Conservation (phyloP, 2,797 vertebrate genomes). For the Pipistrellus kuhlii region DNA sequence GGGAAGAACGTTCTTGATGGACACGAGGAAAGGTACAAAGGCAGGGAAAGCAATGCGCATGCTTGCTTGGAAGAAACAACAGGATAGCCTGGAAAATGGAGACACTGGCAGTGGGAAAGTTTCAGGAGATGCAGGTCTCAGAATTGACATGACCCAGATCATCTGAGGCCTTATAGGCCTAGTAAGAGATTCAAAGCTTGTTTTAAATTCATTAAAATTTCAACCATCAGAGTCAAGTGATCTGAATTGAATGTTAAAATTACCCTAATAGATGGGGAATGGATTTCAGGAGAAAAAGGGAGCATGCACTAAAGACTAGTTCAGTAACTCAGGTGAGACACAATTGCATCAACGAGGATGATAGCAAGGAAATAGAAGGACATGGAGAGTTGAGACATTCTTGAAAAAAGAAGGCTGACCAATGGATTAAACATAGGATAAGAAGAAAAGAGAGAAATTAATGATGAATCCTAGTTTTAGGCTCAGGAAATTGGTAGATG, state of each 20-base stretch:
- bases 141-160: background rate
- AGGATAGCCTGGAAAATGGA: background rate
- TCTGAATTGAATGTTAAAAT: constrained; percentile 19
- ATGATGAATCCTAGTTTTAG: background rate
- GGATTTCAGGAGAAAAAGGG: background rate
- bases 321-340: background rate
- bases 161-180: background rate
- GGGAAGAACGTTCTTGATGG: background rate
- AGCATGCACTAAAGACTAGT: background rate
- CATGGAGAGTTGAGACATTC: background rate
- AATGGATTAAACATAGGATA: background rate
- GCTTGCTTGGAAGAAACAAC: background rate
- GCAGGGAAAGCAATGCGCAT: fast-evolving
- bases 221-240: background rate
- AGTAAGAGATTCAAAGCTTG: background rate
- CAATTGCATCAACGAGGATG: background rate
- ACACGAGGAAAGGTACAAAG: background rate
- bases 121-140: background rate
- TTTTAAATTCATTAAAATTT: background rate
- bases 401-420: background rate
- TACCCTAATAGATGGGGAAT: background rate
- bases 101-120: background rate
- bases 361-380: background rate
- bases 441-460: background rate
- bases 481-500: background rate